Percentiles rank a stretch among this genome's conserved stretches.
Evolutionary conservation across 2,888 invertebrate genomes (phyloP).

Genomic region (Tineola bisselliella): DNA sequence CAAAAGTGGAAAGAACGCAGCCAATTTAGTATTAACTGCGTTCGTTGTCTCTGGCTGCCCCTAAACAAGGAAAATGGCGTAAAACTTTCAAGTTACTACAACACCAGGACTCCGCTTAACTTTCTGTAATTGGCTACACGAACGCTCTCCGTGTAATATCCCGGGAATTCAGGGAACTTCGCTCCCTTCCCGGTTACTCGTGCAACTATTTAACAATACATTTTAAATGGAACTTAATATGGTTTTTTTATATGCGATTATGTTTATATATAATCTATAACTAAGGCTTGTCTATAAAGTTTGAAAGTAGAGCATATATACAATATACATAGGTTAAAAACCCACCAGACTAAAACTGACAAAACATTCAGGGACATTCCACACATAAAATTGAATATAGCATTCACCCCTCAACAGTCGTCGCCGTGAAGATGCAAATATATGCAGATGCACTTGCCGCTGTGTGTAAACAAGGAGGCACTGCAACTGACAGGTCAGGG

Average conservation of each 20-base stretch:
- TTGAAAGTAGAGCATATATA: no score
- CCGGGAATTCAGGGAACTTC: neutral
- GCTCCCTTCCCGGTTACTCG: neutral
- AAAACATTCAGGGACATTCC: neutral
- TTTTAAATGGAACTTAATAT: no score
- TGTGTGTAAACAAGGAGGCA: neutral
- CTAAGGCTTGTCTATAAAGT: no score
- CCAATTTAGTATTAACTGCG: neutral
- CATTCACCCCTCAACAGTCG: neutral
- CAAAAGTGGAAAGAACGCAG: neutral
- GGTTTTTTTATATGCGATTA: no score
- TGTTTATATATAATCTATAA: no score
- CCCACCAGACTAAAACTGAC: no score
- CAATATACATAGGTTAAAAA: no score
- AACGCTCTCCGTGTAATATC: slow-evolving; percentile 3
- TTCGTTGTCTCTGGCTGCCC: neutral
- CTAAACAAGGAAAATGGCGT: neutral
- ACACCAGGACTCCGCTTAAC: neutral
- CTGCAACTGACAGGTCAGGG: neutral
- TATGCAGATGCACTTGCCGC: neutral
- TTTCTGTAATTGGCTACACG: slow-evolving; percentile 1
- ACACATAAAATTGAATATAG: neutral
- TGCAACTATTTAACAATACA: neutral
- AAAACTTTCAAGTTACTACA: neutral
- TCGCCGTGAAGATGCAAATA: neutral